These are phyloP conservation scores for Orthosia incerta DNA, from an alignment of 2,888 invertebrate genomes.

Conservation along the genomic window DNA sequence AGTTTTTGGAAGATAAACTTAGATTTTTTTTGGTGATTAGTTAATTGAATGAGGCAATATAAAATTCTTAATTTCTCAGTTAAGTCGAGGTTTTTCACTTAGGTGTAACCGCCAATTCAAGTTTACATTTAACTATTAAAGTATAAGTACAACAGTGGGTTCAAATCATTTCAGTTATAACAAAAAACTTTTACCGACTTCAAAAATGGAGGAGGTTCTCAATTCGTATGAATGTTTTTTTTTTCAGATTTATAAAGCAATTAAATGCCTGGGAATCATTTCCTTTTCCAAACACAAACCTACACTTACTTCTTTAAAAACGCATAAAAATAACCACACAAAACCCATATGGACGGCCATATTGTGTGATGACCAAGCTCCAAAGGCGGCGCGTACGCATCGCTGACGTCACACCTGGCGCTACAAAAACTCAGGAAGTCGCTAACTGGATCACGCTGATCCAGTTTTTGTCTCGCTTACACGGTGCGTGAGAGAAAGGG, in stretches of 20 bases:
- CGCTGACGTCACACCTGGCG: constrained; percentile 66
- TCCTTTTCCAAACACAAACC: not conserved
- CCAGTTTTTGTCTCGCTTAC: constrained; percentile 61
- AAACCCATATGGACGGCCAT: constrained; percentile 20
- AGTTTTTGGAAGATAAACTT: constrained; percentile 5
- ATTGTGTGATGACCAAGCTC: constrained; percentile 37
- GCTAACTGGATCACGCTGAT: constrained; percentile 61
- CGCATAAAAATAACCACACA: constrained; percentile 49
- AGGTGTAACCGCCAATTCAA: no score
- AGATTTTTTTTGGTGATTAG: not conserved
- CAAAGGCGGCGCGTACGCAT: constrained; percentile 52
- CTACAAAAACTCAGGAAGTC: constrained; percentile 66
- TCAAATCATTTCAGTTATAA: not conserved
- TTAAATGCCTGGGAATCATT: not conserved
- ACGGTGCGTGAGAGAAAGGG: constrained; percentile 13
- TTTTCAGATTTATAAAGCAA: not conserved
- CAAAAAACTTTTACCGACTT: no score
- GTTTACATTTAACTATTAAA: no score
- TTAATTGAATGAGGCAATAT: not conserved
- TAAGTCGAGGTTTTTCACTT: no score
- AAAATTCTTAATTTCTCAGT: not conserved
- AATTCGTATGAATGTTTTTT: no score
- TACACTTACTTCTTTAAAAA: constrained; percentile 42
- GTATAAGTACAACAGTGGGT: not conserved
- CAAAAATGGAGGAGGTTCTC: no score